Base-by-base conservation (phyloP, 1,140 invertebrate genomes). In the Ceratina calcarata region DNA sequence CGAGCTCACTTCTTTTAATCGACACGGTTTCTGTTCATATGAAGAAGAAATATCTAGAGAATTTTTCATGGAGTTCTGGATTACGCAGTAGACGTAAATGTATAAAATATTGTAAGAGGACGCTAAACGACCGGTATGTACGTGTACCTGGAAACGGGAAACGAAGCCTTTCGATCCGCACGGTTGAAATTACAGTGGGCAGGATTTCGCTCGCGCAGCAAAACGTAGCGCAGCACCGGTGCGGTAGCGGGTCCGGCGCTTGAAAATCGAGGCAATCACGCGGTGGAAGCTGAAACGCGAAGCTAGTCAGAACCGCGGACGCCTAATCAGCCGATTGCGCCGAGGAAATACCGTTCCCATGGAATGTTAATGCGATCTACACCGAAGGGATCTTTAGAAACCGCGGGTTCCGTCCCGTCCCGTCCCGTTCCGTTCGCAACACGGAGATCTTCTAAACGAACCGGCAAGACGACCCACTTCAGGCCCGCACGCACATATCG, bases 361-460 rank as follows among this genome's bases (percentile, higher is more conserved):
- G 87, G 89, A 90, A 90, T 90, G 86, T 91, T 90, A 90, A 91
- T 90, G 88, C 84, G 84, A 90, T 88, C 88, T 82, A 83, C 81
- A 76, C 75, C 81, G 75, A 72, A 62, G 82, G 37, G 37, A 79
- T 84, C 79, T 76, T 74, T 70, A 55, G 67, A 67, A 62, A 78
- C 51, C 20, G 55, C 77, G 62, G 73, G 64, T 65, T 84, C 53
- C 68, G 20, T 22, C 27, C 77, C 37, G 37, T 45, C 37, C 37
- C 37, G 37, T 45, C 37, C 37, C 37, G 37, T 45, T 45, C 8
- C 37, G 37, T 45, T 45, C 7, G 37, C 37, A 10, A 45, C 37
- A 10, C 37, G 37, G 37, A 45, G 37, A 45, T 45, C 37, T 45
- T 45, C 37, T 45, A 45, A 45, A 45, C 37, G 37, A 45, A 45